Evolutionary conservation across 2,797 vertebrate genomes (phyloP).

Genomic region (Coluber constrictor): DNA sequence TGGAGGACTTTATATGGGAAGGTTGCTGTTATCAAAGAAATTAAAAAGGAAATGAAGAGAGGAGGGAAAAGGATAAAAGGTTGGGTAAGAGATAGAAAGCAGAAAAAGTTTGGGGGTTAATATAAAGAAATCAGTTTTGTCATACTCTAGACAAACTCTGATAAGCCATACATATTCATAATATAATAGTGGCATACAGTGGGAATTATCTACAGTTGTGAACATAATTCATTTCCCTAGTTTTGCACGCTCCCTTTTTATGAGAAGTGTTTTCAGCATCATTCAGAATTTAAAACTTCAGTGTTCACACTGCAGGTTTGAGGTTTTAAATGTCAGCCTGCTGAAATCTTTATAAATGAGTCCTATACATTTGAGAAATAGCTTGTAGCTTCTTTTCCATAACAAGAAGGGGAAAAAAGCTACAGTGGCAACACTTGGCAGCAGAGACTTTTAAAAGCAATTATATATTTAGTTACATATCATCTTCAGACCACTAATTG

Average conservation of each 20-base stretch:
- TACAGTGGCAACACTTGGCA: constrained; percentile 49
- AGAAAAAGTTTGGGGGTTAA: background rate
- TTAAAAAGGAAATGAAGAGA: background rate
- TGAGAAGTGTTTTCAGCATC: background rate
- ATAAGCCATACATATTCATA: background rate
- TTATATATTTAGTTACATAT: constrained; percentile 69
- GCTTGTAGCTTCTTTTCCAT: constrained; percentile 31
- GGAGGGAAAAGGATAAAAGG: background rate
- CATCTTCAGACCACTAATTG: constrained; percentile 69
- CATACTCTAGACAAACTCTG: background rate
- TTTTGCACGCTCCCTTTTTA: constrained; percentile 3
- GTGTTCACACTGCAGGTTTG: constrained; percentile 55
- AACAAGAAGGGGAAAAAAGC: background rate
- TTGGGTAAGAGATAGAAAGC: background rate
- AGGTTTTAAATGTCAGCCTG: constrained; percentile 62
- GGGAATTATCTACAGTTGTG: background rate
- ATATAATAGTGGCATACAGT: background rate
- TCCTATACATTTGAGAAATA: constrained; percentile 59
- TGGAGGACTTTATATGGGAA: background rate
- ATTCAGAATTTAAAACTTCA: constrained; percentile 61
- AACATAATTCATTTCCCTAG: background rate
- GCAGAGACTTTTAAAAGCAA: constrained; percentile 63
- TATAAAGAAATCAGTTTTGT: background rate
- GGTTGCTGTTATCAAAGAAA: background rate
- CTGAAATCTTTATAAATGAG: constrained; percentile 60